Evolutionary conservation across 1,140 invertebrate genomes (phyloP).

Genomic region (Bactericera cockerelli): DNA sequence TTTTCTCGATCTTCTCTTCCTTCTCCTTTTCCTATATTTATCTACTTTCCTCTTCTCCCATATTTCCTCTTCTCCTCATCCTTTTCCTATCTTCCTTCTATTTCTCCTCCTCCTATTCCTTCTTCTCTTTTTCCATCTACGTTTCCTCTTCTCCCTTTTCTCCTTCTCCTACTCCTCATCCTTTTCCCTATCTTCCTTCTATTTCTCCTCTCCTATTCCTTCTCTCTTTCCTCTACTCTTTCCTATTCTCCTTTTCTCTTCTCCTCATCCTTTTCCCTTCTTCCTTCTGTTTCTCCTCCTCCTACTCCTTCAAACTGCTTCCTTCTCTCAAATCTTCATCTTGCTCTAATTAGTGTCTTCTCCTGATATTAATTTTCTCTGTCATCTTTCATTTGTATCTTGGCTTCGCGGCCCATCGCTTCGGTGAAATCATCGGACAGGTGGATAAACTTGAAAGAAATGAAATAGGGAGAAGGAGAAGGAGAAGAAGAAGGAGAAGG

Average conservation of each 20-base stretch:
- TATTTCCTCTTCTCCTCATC: not conserved
- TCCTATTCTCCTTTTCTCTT: not conserved
- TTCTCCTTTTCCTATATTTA: no score
- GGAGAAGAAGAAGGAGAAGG: not conserved
- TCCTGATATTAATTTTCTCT: constrained; percentile 10
- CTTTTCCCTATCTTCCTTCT: no score
- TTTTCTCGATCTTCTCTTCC: no score
- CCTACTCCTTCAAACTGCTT: not conserved
- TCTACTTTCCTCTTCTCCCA: not conserved
- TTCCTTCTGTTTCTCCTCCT: no score
- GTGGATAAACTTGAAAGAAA: no score
- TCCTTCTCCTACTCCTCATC: constrained; percentile 2
- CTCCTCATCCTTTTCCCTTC: not conserved
- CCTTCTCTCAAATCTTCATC: constrained; percentile 5
- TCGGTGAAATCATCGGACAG: no score
- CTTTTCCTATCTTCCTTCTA: not conserved
- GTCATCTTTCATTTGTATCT: constrained; percentile 8
- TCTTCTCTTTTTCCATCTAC: constrained; percentile 1
- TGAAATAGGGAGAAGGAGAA: not conserved
- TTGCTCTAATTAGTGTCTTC: constrained; percentile 5
- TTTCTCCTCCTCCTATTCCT: not conserved
- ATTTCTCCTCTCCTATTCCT: no score
- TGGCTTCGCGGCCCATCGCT: no score
- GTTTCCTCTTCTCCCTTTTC: not conserved
- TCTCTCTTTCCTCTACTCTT: no score